Base-by-base conservation (phyloP, 1,140 invertebrate genomes). In the Ruditapes philippinarum region DNA sequence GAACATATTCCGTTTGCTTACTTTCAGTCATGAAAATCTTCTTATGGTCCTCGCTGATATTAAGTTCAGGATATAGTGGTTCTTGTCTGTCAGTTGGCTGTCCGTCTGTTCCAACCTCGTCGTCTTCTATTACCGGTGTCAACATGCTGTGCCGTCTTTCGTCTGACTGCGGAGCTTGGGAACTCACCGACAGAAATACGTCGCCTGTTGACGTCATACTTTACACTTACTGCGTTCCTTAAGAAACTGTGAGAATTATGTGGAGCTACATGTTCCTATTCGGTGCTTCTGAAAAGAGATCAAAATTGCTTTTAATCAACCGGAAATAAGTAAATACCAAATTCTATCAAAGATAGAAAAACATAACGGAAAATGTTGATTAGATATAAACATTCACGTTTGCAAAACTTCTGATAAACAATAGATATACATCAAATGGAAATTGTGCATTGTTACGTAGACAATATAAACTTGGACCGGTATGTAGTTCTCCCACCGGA, bases 101-200 rank as follows among this genome's bases (percentile, higher is more conserved):
- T 51, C 33, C 33, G 7, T 86, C 83, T 17, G 62, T 84, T 28
- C 42, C 90, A 19, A 78, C 74, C 73, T 91, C 91, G 42, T 91
- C 91, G 7, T 81, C 79, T 45, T 92, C 91, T 19, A 90, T 60
- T 0, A 92, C 54, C 3, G 91, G 91, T 28, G 91, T 91, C 17
- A 92, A 73, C 51, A 89, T 82, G 36, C 88, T 81, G 22, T 45
- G 28, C 17, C 85, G 60, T 57, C 62, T 73, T 5, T 22, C 33
- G 0, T 9, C 31, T 28, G 19, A 9, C 40, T 89, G 79, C 11
- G 87, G 87, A 12, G 65, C 87, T 33, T 82, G 79, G 1, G 31
- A 12, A 31, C 68, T 82, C 28, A 82, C 87, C 14, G 79, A n/a
- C 22, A 89, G 42, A 31, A 89, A 74, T 28, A 83, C 87, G 68